A percentile compares a stretch with the other conserved stretches of the same genome.
Evolutionary conservation across 2,888 invertebrate genomes (phyloP).

Genomic region (Drosophila mercatorum): DNA sequence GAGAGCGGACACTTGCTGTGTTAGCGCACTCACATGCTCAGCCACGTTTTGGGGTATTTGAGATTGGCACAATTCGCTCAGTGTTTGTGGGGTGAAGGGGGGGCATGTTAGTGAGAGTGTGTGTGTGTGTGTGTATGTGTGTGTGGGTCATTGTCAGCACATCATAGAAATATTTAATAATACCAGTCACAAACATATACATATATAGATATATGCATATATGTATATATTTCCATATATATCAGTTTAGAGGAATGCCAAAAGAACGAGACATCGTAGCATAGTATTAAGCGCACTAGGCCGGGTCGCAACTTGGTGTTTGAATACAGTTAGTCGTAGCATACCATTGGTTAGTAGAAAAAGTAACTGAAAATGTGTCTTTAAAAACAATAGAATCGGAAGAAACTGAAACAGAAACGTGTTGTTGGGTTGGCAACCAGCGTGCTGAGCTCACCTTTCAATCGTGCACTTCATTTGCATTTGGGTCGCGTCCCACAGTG

Average conservation of each 20-base stretch:
- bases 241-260: conserved; percentile 34
- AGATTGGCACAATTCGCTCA: conserved; percentile 3
- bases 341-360: conserved; percentile 38
- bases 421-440: conserved; percentile 12
- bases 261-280: conserved; percentile 54
- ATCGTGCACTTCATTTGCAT: conserved; percentile 66
- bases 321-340: conserved; percentile 8
- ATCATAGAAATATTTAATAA: conserved; percentile 58
- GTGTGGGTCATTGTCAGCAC: conserved; percentile 61
- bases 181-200: conserved; percentile 51
- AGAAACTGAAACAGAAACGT: conserved; percentile 20
- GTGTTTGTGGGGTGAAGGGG: conserved; percentile 9
- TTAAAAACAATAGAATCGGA: conserved; percentile 25
- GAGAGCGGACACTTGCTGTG: neutral
- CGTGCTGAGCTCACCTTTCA: conserved; percentile 53
- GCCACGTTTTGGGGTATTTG: conserved; percentile 12
- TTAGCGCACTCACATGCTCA: conserved; percentile 23
- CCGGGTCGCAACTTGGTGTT: conserved; percentile 15
- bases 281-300: conserved; percentile 39
- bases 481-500: conserved; percentile 63
- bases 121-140: conserved; percentile 9
- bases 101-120: conserved; percentile 7
- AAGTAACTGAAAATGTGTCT: conserved; percentile 36
- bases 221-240: conserved; percentile 9
- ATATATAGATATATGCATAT: neutral